A percentile compares a stretch with the other conserved stretches of the same genome.
Conservation (phyloP, 2,797 vertebrate genomes). For the Ctenosaura bakeri region DNA sequence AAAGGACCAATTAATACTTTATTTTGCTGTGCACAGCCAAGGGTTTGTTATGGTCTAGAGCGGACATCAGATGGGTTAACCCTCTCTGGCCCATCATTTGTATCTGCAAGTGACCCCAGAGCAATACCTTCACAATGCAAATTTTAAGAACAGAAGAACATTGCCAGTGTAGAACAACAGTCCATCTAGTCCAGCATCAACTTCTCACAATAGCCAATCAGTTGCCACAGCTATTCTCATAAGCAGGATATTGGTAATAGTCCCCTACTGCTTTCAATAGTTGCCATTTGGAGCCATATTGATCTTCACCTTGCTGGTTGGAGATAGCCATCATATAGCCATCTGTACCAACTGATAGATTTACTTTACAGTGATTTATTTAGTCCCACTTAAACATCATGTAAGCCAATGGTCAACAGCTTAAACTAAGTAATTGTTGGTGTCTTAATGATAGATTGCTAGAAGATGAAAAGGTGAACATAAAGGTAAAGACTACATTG, state of each 20-base stretch:
- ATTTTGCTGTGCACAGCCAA: no score
- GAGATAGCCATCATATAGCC: no score
- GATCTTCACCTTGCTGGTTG: no score
- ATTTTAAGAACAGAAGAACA: background rate
- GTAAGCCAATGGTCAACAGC: no score
- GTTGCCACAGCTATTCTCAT: background rate
- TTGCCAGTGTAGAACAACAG: background rate
- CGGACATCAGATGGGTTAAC: background rate
- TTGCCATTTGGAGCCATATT: no score
- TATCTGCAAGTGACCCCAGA: background rate
- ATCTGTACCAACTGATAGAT: background rate
- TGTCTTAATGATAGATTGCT: no score
- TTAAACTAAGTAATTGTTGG: no score
- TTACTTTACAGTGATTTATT: no score
- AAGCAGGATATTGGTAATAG: background rate
- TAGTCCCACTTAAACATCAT: no score
- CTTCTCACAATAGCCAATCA: background rate
- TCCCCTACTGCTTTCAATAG: background rate
- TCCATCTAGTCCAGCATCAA: background rate
- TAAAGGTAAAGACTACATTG: no score
- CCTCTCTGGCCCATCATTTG: background rate
- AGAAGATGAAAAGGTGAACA: no score
- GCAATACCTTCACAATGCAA: background rate
- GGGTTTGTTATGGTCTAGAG: background rate
- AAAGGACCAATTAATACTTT: no score